These are phyloP conservation scores for Cladorhizidae sp. DNA, from an alignment of 37 sponge, comb jelly and placozoan genomes.

Conservation along the genomic window DNA sequence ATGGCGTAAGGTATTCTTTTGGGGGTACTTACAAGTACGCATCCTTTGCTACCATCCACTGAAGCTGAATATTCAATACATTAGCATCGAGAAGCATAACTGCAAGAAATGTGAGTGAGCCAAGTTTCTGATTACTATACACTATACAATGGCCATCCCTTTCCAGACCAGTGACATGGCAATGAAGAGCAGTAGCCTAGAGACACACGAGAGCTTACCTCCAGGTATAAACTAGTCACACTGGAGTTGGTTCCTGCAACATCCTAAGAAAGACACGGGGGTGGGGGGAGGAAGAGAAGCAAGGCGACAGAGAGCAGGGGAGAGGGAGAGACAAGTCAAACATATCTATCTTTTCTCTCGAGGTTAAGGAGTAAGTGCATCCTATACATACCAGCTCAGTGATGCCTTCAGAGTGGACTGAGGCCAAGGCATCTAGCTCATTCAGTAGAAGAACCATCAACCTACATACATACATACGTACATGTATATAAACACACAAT, in stretches of 20 bases:
- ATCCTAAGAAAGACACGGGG: neutral
- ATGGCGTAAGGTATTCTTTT: too few relatives aligned
- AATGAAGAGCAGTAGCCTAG: too few relatives aligned
- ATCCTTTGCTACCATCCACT: too few relatives aligned
- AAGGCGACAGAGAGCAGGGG: neutral
- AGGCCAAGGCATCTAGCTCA: constrained; percentile 43
- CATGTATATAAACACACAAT: too few relatives aligned
- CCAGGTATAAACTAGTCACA: constrained; percentile 58
- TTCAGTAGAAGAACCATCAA: constrained; percentile 37
- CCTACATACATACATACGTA: too few relatives aligned
- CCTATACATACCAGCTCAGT: constrained; percentile 26
- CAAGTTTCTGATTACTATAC: too few relatives aligned
- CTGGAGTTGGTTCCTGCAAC: constrained; percentile 22
- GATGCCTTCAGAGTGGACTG: constrained; percentile 45
- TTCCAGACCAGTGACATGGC: too few relatives aligned
- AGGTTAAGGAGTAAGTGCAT: neutral
- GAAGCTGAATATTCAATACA: too few relatives aligned
- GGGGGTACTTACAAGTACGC: too few relatives aligned
- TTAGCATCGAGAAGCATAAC: too few relatives aligned
- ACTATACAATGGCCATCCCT: too few relatives aligned
- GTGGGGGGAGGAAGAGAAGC: neutral
- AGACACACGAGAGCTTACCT: constrained; percentile 60
- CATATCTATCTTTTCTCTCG: neutral
- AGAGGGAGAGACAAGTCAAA: neutral
- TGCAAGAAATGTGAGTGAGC: too few relatives aligned